Base-by-base conservation (phyloP, 2,113 vertebrate species). In the Anhinga anhinga region DNA sequence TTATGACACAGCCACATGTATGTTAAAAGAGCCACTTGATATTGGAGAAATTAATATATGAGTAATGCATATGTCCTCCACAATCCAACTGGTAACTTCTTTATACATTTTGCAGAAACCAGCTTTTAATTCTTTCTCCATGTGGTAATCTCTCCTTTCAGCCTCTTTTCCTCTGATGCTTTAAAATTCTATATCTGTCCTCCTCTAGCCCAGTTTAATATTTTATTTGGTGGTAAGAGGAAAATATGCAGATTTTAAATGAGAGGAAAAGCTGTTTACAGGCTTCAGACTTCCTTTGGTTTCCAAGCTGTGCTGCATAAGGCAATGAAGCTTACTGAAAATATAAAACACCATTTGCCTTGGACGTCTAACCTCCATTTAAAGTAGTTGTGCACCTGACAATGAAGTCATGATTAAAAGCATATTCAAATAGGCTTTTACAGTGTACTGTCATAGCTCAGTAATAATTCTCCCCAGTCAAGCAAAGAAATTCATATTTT, bases 391-490 rank as follows among this genome's bases (percentile, higher is more conserved):
- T 93, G 36, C 72, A 74, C 59, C 80, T 78, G 77, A 40, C 58
- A 93, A 44, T 21, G 72, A 82, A 63, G 67, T 74, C 42, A 58
- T n/a, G 47, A 86, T 91, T 95, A 84, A 96, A 89, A 93, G 5
- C 56, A 63, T 89, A 87, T 95, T 86, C 61, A 91, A 84, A 96
- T 27, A 66, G 55, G 9, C 72, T 95, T 91, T 95, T 74, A 59
- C 72, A 58, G 47, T 62, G 16, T 47, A 67, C 56, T 78, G 55
- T 82, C 81, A 84, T 69, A 91, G 67, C 55, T 95, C 80, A 59
- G n/a, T 84, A 86, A 91, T 82, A 89, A 84, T 93, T 93, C 29
- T 88, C 23, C 29, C 21, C 26, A 78, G 38, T 86, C 56, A 91
- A 79, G 77, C 65, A 86, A 91, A 76, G 69, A 91, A 89, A 82